phyloP scores from a whole-genome alignment of 2,888 invertebrate genomes.

The Ametastegia equiseti region DNA sequence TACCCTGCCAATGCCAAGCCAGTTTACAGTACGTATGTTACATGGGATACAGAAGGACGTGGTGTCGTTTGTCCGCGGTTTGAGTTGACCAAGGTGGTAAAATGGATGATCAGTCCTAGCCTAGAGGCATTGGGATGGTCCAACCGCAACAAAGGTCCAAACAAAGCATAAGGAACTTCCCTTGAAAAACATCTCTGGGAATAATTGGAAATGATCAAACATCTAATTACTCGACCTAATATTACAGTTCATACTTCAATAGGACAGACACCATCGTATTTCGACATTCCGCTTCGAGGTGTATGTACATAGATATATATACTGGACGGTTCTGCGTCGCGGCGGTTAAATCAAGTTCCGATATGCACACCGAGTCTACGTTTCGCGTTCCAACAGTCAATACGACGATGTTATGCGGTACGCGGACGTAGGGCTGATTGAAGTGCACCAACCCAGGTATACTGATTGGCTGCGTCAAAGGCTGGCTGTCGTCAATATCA shows the following conservation, averaged over 20 bases:
- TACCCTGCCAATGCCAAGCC: too few species aligned
- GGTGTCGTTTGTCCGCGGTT: slow-evolving; percentile 23
- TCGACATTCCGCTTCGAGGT: neutral
- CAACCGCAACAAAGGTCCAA: neutral
- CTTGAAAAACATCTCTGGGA: too few species aligned
- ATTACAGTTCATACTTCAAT: too few species aligned
- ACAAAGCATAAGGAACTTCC: neutral
- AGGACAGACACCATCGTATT: slow-evolving; percentile 5
- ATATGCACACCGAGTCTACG: neutral
- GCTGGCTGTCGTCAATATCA: slow-evolving; percentile 56
- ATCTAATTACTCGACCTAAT: too few species aligned
- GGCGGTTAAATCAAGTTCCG: slow-evolving; percentile 8
- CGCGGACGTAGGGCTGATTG: slow-evolving; percentile 61
- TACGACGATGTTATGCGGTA: slow-evolving; percentile 60
- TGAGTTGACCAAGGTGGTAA: slow-evolving; percentile 7
- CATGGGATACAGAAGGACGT: neutral
- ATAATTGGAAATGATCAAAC: too few species aligned
- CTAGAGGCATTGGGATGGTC: neutral
- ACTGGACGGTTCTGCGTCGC: too few species aligned
- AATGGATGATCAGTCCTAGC: neutral
- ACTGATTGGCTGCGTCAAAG: slow-evolving; percentile 68
- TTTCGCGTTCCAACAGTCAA: neutral
- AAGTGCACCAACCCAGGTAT: slow-evolving; percentile 62
- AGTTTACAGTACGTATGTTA: neutral
- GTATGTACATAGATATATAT: too few species aligned